phyloP scores from a whole-genome alignment of 2,888 invertebrate species.

The Eremobia ochroleuca region DNA sequence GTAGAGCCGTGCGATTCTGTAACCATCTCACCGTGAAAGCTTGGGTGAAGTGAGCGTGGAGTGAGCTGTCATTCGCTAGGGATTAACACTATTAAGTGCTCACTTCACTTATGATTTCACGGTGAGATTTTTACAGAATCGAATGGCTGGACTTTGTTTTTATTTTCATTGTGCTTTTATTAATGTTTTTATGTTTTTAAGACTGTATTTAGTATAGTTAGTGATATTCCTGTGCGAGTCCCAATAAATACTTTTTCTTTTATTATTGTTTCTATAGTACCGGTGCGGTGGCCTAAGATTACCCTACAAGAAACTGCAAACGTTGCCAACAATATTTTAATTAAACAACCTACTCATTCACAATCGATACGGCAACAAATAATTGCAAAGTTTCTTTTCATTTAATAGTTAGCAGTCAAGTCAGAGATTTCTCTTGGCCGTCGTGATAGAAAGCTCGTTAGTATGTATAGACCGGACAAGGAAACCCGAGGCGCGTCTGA shows the following conservation, averaged over 20 bases:
- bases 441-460: slow-evolving; percentile 60
- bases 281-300: background rate
- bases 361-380: slow-evolving; percentile 16
- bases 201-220: no score
- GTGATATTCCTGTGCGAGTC: background rate
- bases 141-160: no score
- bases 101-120: no score
- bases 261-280: background rate
- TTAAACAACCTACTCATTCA: background rate
- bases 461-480: slow-evolving; percentile 63
- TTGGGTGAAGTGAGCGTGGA: no score
- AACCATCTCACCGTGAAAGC: no score
- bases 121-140: no score
- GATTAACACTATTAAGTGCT: no score
- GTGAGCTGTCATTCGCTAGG: no score
- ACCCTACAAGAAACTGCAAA: background rate
- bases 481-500: slow-evolving; percentile 53
- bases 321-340: slow-evolving; percentile 4
- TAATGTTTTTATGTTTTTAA: background rate
- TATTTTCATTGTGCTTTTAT: background rate
- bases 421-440: slow-evolving; percentile 48
- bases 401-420: slow-evolving; percentile 60
- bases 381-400: slow-evolving; percentile 34
- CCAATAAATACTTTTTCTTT: background rate
- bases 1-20: no score